phyloP scores from a whole-genome alignment of 2,888 invertebrate genomes.

The Rhamnusium bicolor region DNA sequence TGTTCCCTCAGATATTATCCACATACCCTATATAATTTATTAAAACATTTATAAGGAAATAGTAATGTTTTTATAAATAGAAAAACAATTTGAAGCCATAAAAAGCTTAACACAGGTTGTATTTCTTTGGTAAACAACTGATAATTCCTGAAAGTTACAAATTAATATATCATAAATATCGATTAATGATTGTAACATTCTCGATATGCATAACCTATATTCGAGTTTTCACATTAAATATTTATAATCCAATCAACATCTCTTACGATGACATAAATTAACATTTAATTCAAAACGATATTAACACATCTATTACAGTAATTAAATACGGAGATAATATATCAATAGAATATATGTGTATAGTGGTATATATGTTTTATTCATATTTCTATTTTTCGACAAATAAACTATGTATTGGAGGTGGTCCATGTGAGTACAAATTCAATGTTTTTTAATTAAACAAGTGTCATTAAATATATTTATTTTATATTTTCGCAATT shows the following conservation, averaged over 20 bases:
- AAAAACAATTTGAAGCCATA: background rate
- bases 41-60: background rate
- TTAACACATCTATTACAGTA: slow-evolving; percentile 24
- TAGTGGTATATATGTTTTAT: slow-evolving; percentile 2
- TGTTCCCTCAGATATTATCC: too few relatives aligned
- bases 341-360: slow-evolving; percentile 7
- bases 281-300: slow-evolving; percentile 11
- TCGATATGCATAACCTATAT: slow-evolving; percentile 32
- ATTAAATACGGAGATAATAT: slow-evolving; percentile 4
- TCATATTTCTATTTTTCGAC: slow-evolving; percentile 13
- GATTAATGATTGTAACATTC: slow-evolving; percentile 30
- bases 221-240: slow-evolving; percentile 21
- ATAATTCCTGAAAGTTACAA: too few relatives aligned
- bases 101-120: background rate
- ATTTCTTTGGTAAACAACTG: background rate
- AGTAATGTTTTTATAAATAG: background rate
- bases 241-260: slow-evolving; percentile 18
- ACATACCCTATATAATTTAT: background rate
- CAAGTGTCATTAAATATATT: too few relatives aligned
- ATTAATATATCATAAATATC: slow-evolving; percentile 13
- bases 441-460: too few relatives aligned
- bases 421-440: background rate
- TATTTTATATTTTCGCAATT: too few relatives aligned
- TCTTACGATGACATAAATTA: slow-evolving; percentile 20
- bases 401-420: background rate